Conservation (phyloP, 2,113 vertebrate genomes). For the Salvator merianae region DNA sequence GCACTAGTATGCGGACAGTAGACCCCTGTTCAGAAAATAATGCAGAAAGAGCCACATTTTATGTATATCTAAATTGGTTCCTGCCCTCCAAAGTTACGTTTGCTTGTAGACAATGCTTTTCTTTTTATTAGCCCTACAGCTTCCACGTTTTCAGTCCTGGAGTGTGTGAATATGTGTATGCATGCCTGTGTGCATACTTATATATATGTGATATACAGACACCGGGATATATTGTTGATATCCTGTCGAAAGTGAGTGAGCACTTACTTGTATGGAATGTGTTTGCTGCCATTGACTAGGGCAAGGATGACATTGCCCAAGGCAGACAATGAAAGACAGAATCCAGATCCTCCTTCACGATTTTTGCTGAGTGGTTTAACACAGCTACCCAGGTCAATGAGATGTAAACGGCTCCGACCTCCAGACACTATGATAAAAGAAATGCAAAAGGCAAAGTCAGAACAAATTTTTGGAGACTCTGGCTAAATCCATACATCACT, state of each 20-base stretch:
- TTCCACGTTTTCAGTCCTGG: not conserved
- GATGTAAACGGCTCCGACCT: conserved; percentile 95
- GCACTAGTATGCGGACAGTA: too few species aligned
- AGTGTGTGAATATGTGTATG: not conserved
- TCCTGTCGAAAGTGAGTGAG: not conserved
- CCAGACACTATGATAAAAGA: conserved; percentile 87
- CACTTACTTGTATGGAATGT: conserved; percentile 97
- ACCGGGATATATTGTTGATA: not conserved
- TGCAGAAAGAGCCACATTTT: too few species aligned
- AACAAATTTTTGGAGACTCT: conserved; percentile 36
- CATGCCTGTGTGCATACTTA: not conserved
- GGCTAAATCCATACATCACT: too few species aligned
- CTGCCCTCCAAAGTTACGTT: too few species aligned
- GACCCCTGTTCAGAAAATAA: too few species aligned
- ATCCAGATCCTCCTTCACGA: conserved; percentile 81
- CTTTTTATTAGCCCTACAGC: not conserved
- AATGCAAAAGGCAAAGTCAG: conserved; percentile 34
- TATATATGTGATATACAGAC: not conserved
- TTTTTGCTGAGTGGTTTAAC: conserved; percentile 87
- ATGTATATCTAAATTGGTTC: too few species aligned
- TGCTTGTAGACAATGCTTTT: too few species aligned
- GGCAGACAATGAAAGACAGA: conserved; percentile 92
- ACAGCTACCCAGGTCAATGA: conserved; percentile 96
- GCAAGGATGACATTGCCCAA: conserved; percentile 97
- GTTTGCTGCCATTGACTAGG: conserved; percentile 98